Percentiles rank a stretch among this genome's conserved stretches.
These are phyloP conservation scores for Danio jaintianensis DNA, from an alignment of 2,797 vertebrate genomes.

Conservation along the genomic window DNA sequence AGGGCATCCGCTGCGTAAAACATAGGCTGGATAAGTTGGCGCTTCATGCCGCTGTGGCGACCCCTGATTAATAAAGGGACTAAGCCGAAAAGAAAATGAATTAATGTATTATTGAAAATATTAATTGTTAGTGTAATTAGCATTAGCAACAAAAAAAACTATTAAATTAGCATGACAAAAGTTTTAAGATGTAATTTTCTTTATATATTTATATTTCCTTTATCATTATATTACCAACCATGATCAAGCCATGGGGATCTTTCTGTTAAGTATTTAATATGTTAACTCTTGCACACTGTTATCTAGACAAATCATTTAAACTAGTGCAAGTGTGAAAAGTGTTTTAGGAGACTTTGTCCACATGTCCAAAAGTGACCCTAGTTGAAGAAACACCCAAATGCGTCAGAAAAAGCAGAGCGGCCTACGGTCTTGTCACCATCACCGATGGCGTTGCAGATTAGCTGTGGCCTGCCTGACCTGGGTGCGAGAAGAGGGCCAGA, in stretches of 20 bases:
- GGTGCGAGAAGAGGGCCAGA: constrained; percentile 83
- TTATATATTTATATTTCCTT: no score
- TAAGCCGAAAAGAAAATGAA: no score
- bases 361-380: background rate
- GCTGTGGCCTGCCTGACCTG: constrained; percentile 79
- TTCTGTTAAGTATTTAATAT: background rate
- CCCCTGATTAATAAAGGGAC: no score
- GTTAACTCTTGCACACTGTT: background rate
- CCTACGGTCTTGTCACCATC: constrained; percentile 27
- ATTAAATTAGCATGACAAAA: background rate
- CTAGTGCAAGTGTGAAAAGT: background rate
- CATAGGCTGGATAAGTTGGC: no score
- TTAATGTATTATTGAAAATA: background rate
- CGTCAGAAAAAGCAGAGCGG: constrained; percentile 36
- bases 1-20: no score
- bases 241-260: background rate
- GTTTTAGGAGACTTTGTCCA: background rate
- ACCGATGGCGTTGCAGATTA: constrained; percentile 71
- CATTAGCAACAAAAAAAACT: no score
- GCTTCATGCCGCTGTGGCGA: no score
- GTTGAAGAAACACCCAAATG: background rate
- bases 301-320: background rate
- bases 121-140: background rate
- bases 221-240: background rate
- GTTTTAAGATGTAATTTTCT: background rate